Base-by-base conservation (phyloP, 53 echinoderm and acorn worm species). In the Astropecten irregularis region DNA sequence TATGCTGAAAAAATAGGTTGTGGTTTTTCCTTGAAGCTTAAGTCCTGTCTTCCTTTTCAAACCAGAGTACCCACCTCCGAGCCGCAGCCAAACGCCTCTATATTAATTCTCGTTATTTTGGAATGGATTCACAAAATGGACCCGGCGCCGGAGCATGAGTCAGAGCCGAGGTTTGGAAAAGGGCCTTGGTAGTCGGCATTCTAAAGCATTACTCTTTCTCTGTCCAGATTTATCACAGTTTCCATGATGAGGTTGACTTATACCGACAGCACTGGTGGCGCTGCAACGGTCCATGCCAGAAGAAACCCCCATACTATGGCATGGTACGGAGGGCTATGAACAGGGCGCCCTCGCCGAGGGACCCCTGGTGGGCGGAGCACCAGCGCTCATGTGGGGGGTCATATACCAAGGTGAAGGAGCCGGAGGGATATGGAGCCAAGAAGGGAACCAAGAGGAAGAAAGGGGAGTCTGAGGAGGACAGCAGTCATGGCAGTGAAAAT, bases 221-320 rank as follows among this genome's bases (percentile, higher is more conserved):
- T 31, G 4, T 21, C 29, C 81, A 95, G 96, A 92, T 95, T 18
- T 95, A 95, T 65, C 96, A 95, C 82, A 95, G 72, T 33, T 95
- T 95, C 50, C 96, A 95, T 40, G 96, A 95, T 69, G 96, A 95
- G 69, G 96, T 96, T 35, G 96, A 91, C 49, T 71, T 71, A 55
- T 96, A 96, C n/a, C 89, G 93, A 33, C 96, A 96, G 46, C 96
- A 96, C 54, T 93, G 93, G 91, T 96, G 96, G 96, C 87, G 89
- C 49, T 96, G 96, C 32, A 66, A 91, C 33, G 96, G 96, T 34
- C 96, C 96, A 0, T 96, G 96, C 53, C 91, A 83, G 82, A 88
- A 86, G 51, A 67, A 87, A 19, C 87, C 89, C 35, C 93, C 96
- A 0, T 93, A 86, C 53, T 91, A 87, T 55, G 96, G 96, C 39